These are phyloP conservation scores for Datnioides undecimradiatus DNA, from an alignment of 2,113 vertebrate genomes.

Conservation along the genomic window DNA sequence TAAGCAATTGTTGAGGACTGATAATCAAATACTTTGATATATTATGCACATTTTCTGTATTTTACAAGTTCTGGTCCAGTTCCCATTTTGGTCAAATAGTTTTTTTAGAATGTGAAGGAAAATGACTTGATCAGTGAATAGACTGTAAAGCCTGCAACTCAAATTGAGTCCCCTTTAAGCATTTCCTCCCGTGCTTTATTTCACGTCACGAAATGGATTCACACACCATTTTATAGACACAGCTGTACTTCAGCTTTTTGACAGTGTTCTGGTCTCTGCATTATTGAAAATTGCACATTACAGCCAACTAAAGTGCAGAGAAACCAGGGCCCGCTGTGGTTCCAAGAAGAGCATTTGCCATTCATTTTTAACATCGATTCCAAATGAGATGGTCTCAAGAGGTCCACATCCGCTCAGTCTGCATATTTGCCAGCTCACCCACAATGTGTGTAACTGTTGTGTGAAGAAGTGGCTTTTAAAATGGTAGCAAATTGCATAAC, in stretches of 20 bases:
- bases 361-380: conserved; percentile 62
- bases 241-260: conserved; percentile 39
- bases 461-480: conserved; percentile 15
- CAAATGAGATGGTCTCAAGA: conserved; percentile 48
- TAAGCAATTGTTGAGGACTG: not conserved
- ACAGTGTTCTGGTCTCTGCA: conserved; percentile 50
- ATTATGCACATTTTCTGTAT: not conserved
- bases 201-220: conserved; percentile 33
- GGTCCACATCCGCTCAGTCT: conserved; percentile 41
- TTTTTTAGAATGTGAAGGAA: not conserved
- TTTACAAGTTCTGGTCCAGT: not conserved
- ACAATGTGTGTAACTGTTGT: conserved; percentile 22
- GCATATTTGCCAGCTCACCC: conserved; percentile 9
- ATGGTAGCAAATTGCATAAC: conserved; percentile 1
- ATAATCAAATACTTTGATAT: not conserved
- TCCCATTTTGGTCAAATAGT: not conserved
- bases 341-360: conserved; percentile 26
- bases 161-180: not conserved
- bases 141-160: conserved; percentile 6
- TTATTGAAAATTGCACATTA: conserved; percentile 60
- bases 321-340: conserved; percentile 23
- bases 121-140: not conserved
- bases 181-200: conserved; percentile 20
- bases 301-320: conserved; percentile 39
- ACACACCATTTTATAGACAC: conserved; percentile 30